These are phyloP conservation scores for Epistrophella euchroma DNA, from an alignment of 2,888 invertebrate species.

Conservation along the genomic window DNA sequence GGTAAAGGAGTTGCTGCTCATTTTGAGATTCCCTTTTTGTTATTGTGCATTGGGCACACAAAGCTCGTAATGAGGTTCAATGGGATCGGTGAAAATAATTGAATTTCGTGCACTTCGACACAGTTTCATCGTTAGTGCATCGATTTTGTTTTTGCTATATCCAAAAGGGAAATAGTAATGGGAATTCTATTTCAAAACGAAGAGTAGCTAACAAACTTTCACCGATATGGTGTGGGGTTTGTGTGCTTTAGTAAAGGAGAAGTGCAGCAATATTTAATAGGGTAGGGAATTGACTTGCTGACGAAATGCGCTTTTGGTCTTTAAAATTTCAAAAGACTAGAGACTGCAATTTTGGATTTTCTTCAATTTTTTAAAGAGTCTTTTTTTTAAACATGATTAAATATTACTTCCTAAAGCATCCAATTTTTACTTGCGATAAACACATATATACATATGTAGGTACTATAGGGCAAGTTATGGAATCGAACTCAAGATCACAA, in stretches of 20 bases:
- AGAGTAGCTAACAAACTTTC: slow-evolving; percentile 29
- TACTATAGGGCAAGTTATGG: no score
- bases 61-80: slow-evolving; percentile 68
- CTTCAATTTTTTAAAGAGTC: no score
- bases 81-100: slow-evolving; percentile 60
- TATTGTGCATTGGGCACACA: slow-evolving; percentile 21
- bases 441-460: no score
- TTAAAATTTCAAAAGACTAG: background rate
- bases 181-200: slow-evolving; percentile 34
- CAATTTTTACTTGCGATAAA: no score
- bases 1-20: slow-evolving; percentile 40
- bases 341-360: background rate
- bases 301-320: slow-evolving; percentile 4
- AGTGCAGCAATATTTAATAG: slow-evolving; percentile 21
- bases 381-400: no score
- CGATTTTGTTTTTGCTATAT: slow-evolving; percentile 15
- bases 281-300: slow-evolving; percentile 14
- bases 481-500: no score
- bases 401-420: no score
- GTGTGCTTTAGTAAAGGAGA: background rate
- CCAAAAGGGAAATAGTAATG: slow-evolving; percentile 41
- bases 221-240: background rate
- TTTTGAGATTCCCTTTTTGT: slow-evolving; percentile 27
- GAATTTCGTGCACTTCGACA: slow-evolving; percentile 63
- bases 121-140: slow-evolving; percentile 64